Evolutionary conservation across 2,888 invertebrate genomes (phyloP), one percentile per base, ranked within the genome.

Genomic region (Terebella lapidaria): DNA sequence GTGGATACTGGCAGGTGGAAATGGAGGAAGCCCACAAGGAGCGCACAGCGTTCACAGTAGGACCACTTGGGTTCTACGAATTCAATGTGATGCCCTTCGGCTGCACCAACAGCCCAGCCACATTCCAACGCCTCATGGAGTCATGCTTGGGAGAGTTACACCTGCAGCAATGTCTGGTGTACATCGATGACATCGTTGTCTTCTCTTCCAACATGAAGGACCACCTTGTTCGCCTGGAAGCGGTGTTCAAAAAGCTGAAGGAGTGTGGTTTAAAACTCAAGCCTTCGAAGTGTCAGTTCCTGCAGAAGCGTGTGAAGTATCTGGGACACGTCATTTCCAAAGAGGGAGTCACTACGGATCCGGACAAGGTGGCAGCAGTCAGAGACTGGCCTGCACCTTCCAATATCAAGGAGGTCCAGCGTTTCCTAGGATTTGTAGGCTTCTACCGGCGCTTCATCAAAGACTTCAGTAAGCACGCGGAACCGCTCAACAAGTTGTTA

Each of bases 1-100:
- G 54, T 18, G 68, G 68, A 5, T 70, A 70, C 55, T 69, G 66
- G 67, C 71, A 71, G 51, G 64, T 72, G 1, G 64, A 57, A 15
- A 18, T 62, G 3, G 26, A 27, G 5, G n/a, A 42, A 5, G 51
- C 26, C 3, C 54, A 59, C 42, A 35, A 28, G 22, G 35, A 54
- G 4, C 55, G 59, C 28, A 61, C 59, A 3, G 61, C 58, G 4
- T 61, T 59, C 55, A 27, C 28, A 15, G 42, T 29, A 4, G 28
- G 45, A n/a, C 22, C 28, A 1, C n/a, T n/a, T n/a, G 58, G 61
- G 3, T 4, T 51, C 3, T 62, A 25, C 24, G 51, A 59, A 2
- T 59, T 58, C 28, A 51, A 20, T 2, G 30, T 45, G 2, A 51
- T 58, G 29, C 29, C 58, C 3, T 58, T 61, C 24, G 61, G 52